Base-by-base conservation (phyloP, 2,797 vertebrate genomes). In the Oreochromis mossambicus region DNA sequence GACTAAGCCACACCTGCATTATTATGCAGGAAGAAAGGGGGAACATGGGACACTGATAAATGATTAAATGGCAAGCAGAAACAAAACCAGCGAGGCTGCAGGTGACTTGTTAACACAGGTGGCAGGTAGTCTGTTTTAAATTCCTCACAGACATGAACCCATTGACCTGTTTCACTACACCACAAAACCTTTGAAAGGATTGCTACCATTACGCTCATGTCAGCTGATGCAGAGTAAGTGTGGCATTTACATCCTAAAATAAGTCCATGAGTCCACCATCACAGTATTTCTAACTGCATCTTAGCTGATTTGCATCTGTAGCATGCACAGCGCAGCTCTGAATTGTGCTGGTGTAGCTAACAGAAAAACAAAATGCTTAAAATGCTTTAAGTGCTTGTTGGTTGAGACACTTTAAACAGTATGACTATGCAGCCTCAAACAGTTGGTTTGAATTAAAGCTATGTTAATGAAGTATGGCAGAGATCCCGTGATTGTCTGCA, bases 1-100 rank as follows among this genome's bases (percentile, higher is more conserved):
- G 78, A 89, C 66, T 63, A 63, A 91, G 87, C 26, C 84, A 93
- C 96, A 96, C 94, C 95, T 96, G 95, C 94, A 90, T 85, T 92
- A 83, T 94, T 92, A 94, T 2, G 4, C 77, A 87, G 87, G 83
- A 84, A 77, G 92, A 75, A 92, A 89, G 83, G 85, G 84, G 88
- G 32, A 4, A 51, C 17, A 43, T 56, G 82, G 86, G 89, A 91
- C 91, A 66, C 1, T 50, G 48, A 82, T 91, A 66, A 10, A 82
- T 48, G 76, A 83, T 84, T 2, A 91, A 84, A 92, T 88, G 83
- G 94, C 89, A 85, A 79, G 66, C 80, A 46, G 80, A 79, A 73
- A 29, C 77, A 26, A 58, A 34, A 68, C 76, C 50, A 12, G 58
- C 52, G 5, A 38, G 87, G 83, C 89, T 89, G 87, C 87, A 91